Evolutionary conservation across 2,797 vertebrate species (phyloP), one percentile per base, ranked within the genome.

Genomic region (Halcyon chelicuti): DNA sequence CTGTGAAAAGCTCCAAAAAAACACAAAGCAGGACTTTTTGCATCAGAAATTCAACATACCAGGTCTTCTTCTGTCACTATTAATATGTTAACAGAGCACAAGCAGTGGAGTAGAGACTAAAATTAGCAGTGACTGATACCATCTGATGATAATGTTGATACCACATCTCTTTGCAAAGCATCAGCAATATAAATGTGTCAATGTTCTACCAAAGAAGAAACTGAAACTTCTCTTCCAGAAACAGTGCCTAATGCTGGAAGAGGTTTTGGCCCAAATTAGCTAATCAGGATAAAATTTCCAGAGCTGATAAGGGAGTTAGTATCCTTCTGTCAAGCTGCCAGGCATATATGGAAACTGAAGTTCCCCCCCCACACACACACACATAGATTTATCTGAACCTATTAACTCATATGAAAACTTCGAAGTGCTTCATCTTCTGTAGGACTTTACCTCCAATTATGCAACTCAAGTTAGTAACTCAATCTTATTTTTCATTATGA

Each of bases 241-340:
- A 55, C 2, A 6, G 3, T 84, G 28, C 5, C 16, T 61, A 74
- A 67, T 42, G 2, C 19, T 26, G 18, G 11, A 84, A 78, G 14
- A 46, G 3, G 3, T 22, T 80, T 83, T 68, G 77, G n/a, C 10
- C 18, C n/a, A 77, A 80, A 40, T 84, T 86, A 84, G 14, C 9
- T 86, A 57, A 86, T 68, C 52, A 12, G 47, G 12, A 84, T 84
- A 62, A 72, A 93, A 86, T 55, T 73, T 39, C 10, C 42, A 78
- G 42, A 75, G n/a, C 21, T 51, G 49, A 75, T 88, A 76, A 84
- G 42, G 77, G 9, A 78, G 42, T 42, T 18, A 42, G 29, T 29
- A 93, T 44, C 26, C 75, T 95, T 84, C 85, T 86, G n/a, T 84
- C 68, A 42, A 68, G 23, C 14, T 93, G 60, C 66, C 77, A 88